phyloP scores from a whole-genome alignment of 37 sponge, comb jelly and placozoan species.

The Axinella damicornis region DNA sequence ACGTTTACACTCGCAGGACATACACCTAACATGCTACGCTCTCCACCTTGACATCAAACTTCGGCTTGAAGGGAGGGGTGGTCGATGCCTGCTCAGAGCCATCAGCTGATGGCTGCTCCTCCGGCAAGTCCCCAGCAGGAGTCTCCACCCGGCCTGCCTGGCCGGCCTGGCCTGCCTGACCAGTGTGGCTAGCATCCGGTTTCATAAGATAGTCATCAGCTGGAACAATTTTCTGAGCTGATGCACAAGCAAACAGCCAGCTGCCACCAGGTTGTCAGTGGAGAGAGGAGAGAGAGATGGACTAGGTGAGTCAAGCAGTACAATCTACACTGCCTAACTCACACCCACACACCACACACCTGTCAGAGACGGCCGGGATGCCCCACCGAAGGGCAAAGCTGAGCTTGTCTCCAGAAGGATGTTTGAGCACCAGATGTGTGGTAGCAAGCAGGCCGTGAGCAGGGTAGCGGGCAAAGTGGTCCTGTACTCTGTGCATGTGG shows the following conservation, averaged over 20 bases:
- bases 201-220: constrained; percentile 27
- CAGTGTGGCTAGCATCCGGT: not conserved
- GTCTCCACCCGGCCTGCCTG: no score
- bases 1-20: no score
- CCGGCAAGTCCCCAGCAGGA: no score
- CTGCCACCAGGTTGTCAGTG: not conserved
- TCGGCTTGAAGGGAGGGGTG: constrained; percentile 5
- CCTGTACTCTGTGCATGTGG: constrained; percentile 64
- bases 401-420: constrained; percentile 79
- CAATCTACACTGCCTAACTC: no score
- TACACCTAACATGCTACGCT: no score
- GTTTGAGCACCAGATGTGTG: constrained; percentile 79
- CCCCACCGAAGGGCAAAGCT: constrained; percentile 59
- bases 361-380: constrained; percentile 72
- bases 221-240: constrained; percentile 26
- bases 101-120: no score
- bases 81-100: not conserved
- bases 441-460: constrained; percentile 57
- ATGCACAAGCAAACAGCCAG: constrained; percentile 83
- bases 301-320: not conserved
- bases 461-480: constrained; percentile 65
- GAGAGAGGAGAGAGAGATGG: not conserved
- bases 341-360: constrained; percentile 16
- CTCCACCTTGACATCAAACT: constrained; percentile 34
- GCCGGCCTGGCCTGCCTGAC: not conserved